phyloP scores from a whole-genome alignment of 2,888 invertebrate genomes.

The Keiferia lycopersicella region DNA sequence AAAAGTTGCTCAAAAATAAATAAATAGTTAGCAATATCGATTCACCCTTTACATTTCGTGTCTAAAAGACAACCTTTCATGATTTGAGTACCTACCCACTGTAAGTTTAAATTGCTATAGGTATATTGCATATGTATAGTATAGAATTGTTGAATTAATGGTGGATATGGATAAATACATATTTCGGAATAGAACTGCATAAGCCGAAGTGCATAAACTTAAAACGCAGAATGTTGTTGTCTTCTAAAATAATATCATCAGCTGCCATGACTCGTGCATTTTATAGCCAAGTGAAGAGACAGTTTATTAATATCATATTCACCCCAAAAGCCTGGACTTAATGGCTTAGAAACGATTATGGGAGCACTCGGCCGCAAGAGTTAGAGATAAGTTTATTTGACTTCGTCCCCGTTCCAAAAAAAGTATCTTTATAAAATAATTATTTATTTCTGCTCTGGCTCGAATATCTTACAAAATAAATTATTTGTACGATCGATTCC shows the following conservation, averaged over 20 bases:
- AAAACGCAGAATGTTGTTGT: background rate
- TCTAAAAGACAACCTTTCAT: background rate
- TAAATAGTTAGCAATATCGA: background rate
- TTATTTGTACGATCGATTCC: too few relatives aligned
- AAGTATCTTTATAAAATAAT: background rate
- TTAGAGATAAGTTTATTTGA: conserved; percentile 17
- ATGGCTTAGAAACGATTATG: conserved; percentile 47
- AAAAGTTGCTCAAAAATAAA: conserved; percentile 37
- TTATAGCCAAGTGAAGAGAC: conserved; percentile 46
- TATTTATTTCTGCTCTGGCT: background rate
- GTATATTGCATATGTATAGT: too few relatives aligned
- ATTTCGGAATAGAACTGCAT: too few relatives aligned
- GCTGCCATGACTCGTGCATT: conserved; percentile 45
- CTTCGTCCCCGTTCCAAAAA: background rate
- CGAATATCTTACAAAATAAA: too few relatives aligned
- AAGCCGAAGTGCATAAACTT: background rate
- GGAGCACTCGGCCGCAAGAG: conserved; percentile 25
- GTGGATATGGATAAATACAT: too few relatives aligned
- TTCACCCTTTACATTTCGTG: background rate
- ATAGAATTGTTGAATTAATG: too few relatives aligned
- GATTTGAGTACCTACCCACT: too few relatives aligned
- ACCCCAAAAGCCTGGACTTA: conserved; percentile 50
- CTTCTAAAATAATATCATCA: background rate
- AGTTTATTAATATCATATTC: conserved; percentile 43
- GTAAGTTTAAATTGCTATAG: too few relatives aligned